Percentiles rank a stretch among this genome's conserved stretches.
phyloP scores from a whole-genome alignment of 2,888 invertebrate genomes.

The Zygothrica quintamaculata region DNA sequence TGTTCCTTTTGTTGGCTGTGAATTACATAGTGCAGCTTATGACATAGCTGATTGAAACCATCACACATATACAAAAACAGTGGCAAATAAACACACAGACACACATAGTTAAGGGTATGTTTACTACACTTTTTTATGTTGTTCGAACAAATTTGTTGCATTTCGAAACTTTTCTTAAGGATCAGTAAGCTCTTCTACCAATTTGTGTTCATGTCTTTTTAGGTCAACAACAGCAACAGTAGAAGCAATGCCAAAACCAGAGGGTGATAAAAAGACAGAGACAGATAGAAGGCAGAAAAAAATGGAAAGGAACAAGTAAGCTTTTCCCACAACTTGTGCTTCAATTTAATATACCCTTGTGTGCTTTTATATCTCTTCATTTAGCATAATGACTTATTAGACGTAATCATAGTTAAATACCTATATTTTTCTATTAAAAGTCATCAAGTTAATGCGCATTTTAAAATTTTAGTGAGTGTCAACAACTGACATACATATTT shows the following conservation, averaged over 20 bases:
- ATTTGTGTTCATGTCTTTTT: conserved; percentile 78
- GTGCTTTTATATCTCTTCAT: too few relatives aligned
- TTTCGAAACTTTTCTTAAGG: conserved; percentile 55
- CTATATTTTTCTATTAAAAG: too few relatives aligned
- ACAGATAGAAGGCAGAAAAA: conserved; percentile 1
- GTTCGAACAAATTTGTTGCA: conserved; percentile 73
- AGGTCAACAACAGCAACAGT: conserved; percentile 58
- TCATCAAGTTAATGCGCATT: too few relatives aligned
- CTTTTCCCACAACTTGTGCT: too few relatives aligned
- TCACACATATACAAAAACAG: conserved; percentile 1
- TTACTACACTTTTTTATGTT: conserved; percentile 80
- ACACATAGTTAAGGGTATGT: conserved; percentile 62
- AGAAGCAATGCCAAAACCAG: conserved; percentile 52
- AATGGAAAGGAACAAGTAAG: too few relatives aligned
- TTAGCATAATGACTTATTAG: too few relatives aligned
- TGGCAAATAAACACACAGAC: conserved; percentile 9
- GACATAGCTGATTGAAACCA: conserved; percentile 63
- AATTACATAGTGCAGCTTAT: conserved; percentile 67
- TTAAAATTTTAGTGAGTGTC: too few relatives aligned
- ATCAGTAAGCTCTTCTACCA: conserved; percentile 76
- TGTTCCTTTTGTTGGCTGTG: conserved; percentile 8
- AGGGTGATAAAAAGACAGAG: conserved; percentile 40
- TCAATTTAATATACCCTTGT: too few relatives aligned
- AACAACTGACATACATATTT: too few relatives aligned
- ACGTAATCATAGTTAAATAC: too few relatives aligned